phyloP scores from a whole-genome alignment of 1,140 invertebrate genomes.

The Lethrus apterus region DNA sequence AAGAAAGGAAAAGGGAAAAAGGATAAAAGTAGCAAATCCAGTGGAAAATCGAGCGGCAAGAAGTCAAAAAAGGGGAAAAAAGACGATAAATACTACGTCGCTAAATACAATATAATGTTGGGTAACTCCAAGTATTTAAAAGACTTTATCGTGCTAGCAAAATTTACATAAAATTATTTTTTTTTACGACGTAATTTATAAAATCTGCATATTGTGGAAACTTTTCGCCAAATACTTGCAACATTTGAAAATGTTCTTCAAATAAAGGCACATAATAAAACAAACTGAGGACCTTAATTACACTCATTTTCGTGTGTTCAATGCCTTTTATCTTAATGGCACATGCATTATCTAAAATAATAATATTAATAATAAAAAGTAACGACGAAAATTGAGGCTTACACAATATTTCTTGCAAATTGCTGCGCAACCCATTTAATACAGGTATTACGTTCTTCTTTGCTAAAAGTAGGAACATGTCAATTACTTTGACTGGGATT shows the following conservation, averaged over 20 bases:
- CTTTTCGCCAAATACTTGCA: neutral
- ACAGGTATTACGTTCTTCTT: slow-evolving; percentile 41
- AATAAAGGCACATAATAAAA: slow-evolving; percentile 20
- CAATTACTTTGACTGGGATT: slow-evolving; percentile 39
- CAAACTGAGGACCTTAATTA: slow-evolving; percentile 18
- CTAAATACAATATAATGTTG: slow-evolving; percentile 22
- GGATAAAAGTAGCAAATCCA: no score
- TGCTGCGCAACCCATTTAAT: slow-evolving; percentile 39
- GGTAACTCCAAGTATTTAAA: slow-evolving; percentile 14
- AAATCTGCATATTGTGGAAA: neutral
- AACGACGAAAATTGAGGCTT: neutral
- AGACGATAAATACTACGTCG: slow-evolving; percentile 15
- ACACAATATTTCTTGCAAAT: slow-evolving; percentile 39
- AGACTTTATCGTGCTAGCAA: slow-evolving; percentile 12
- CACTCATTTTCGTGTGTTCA: neutral
- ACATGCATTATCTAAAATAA: slow-evolving; percentile 10
- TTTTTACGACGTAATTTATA: neutral
- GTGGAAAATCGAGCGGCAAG: neutral
- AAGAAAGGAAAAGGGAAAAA: slow-evolving; percentile 8
- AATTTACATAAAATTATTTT: slow-evolving; percentile 1
- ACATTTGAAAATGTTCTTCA: neutral
- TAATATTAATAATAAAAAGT: neutral
- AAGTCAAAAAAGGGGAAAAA: slow-evolving; percentile 2
- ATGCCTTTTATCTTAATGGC: slow-evolving; percentile 1
- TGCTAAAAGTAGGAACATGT: slow-evolving; percentile 43